phyloP scores from a whole-genome alignment of 2,113 vertebrate species.

The Cololabis saira region DNA sequence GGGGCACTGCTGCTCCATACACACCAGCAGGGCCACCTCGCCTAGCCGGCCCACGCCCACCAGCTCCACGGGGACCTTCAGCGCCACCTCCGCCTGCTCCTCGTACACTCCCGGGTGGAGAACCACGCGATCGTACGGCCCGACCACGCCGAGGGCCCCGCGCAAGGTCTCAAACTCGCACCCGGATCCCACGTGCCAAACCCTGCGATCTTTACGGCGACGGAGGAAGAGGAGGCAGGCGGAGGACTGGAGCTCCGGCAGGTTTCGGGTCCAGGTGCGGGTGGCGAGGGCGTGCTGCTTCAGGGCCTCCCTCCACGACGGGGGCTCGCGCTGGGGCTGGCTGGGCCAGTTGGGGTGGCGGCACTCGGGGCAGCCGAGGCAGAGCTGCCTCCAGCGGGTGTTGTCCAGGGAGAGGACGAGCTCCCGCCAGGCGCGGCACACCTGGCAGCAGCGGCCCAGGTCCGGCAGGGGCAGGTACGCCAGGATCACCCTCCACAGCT shows the following conservation, averaged over 20 bases:
- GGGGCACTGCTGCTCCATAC: conserved; percentile 90
- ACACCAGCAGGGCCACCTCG: conserved; percentile 84
- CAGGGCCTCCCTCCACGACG: conserved; percentile 88
- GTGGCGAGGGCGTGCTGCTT: conserved; percentile 87
- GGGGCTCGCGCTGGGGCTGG: conserved; percentile 82
- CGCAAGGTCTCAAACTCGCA: conserved; percentile 85
- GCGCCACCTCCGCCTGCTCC: conserved; percentile 85
- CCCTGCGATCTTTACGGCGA: conserved; percentile 82
- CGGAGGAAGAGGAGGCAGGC: conserved; percentile 87
- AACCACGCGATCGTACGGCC: conserved; percentile 84
- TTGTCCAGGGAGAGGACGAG: conserved; percentile 90
- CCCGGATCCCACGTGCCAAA: conserved; percentile 81
- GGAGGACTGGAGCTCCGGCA: conserved; percentile 82
- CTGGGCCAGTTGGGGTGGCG: conserved; percentile 91
- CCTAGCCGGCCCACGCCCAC: conserved; percentile 86
- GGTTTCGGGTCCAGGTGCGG: conserved; percentile 87
- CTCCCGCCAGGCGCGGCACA: conserved; percentile 87
- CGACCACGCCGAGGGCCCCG: conserved; percentile 82
- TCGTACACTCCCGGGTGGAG: conserved; percentile 87
- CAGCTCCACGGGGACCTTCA: conserved; percentile 89
- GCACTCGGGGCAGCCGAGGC: conserved; percentile 84
- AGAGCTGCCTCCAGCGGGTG: conserved; percentile 91
- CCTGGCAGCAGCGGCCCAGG: conserved; percentile 89
- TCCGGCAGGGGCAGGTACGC: conserved; percentile 87
- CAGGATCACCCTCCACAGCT: conserved; percentile 89